A percentile compares a stretch with the other conserved stretches of the same genome.
Evolutionary conservation across 2,797 vertebrate genomes (phyloP).

Genomic region (Muraenolepis orangiensis): DNA sequence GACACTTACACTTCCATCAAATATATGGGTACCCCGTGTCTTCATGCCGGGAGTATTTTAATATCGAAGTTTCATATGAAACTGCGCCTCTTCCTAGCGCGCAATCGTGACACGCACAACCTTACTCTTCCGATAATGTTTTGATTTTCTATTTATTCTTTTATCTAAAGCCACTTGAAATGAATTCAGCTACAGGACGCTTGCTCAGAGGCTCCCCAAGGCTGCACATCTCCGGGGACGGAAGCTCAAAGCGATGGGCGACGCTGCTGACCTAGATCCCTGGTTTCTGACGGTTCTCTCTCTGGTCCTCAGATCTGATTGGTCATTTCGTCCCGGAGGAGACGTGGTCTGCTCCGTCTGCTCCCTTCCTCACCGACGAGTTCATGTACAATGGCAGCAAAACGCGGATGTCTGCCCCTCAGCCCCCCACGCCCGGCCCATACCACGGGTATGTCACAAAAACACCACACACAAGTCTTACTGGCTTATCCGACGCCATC

Average conservation of each 20-base stretch:
- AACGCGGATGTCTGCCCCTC: conserved; percentile 75
- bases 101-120: too few relatives aligned
- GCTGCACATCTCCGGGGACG: too few relatives aligned
- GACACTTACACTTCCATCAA: neutral
- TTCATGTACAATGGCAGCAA: conserved; percentile 86
- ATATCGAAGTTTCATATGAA: neutral
- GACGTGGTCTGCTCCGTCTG: conserved; percentile 82
- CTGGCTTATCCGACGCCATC: neutral
- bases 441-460: conserved; percentile 78
- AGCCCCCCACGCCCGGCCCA: conserved; percentile 66
- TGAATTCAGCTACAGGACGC: too few relatives aligned
- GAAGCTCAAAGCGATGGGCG: too few relatives aligned
- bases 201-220: too few relatives aligned
- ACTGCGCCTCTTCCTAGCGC: neutral
- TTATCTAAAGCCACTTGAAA: too few relatives aligned
- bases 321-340: conserved; percentile 82
- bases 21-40: neutral
- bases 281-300: neutral
- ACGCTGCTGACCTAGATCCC: neutral
- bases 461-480: neutral
- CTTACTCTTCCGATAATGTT: too few relatives aligned
- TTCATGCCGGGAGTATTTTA: neutral
- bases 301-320: conserved; percentile 51
- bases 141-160: too few relatives aligned
- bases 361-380: conserved; percentile 84